Evolutionary conservation across 2,888 invertebrate species (phyloP).

Genomic region (Amblyjoppa proteus): DNA sequence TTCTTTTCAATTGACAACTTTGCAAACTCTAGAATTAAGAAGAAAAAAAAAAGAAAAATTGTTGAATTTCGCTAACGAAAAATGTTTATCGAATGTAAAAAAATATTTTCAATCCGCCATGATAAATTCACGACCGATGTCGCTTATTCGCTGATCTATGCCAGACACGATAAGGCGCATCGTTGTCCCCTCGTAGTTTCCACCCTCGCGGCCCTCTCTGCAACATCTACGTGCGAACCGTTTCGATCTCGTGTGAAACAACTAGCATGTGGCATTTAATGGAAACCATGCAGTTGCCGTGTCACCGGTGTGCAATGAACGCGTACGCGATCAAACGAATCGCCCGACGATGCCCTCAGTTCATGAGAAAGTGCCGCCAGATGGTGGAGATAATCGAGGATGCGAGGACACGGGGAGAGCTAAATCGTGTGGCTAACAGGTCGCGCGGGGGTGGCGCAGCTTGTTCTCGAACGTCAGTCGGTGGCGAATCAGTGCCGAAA

Average conservation of each 20-base stretch:
- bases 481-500: no score
- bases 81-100: slow-evolving; percentile 10
- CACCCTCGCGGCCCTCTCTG: slow-evolving; percentile 17
- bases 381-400: slow-evolving; percentile 77
- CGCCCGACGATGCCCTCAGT: slow-evolving; percentile 68
- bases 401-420: slow-evolving; percentile 73
- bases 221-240: slow-evolving; percentile 32
- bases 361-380: slow-evolving; percentile 83
- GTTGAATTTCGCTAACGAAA: background rate
- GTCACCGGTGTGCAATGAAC: slow-evolving; percentile 29
- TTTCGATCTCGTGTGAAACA: slow-evolving; percentile 81
- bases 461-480: slow-evolving; percentile 71
- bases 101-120: background rate
- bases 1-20: no score
- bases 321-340: slow-evolving; percentile 75
- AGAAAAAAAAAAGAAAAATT: no score
- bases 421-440: slow-evolving; percentile 78
- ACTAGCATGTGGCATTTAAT: slow-evolving; percentile 82
- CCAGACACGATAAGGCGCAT: background rate
- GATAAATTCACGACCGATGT: slow-evolving; percentile 6
- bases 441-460: slow-evolving; percentile 73
- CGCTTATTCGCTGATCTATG: background rate
- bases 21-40: no score
- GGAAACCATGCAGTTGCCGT: slow-evolving; percentile 48
- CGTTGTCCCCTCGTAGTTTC: slow-evolving; percentile 29